phyloP scores from a whole-genome alignment of 1,140 invertebrate species.

The Drosophila cardini region DNA sequence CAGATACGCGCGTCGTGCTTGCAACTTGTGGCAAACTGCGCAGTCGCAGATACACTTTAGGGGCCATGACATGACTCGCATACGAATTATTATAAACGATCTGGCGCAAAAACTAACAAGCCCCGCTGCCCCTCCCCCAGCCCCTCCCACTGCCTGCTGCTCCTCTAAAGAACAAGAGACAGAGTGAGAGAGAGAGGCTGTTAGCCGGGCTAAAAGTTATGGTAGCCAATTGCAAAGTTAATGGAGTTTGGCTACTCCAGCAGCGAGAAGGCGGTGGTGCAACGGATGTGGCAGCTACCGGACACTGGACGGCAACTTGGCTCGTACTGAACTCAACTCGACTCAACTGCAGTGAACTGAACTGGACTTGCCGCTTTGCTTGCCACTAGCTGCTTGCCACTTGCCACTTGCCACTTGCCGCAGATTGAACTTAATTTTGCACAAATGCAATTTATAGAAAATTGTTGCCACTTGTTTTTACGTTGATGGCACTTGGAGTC shows the following conservation, averaged over 20 bases:
- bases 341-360: conserved; percentile 10
- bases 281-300: conserved; percentile 53
- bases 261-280: conserved; percentile 49
- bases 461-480: conserved; percentile 83
- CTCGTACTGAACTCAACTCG: conserved; percentile 17
- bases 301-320: conserved; percentile 13
- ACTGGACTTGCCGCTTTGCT: conserved; percentile 21
- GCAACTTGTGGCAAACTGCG: conserved; percentile 58
- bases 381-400: conserved; percentile 41
- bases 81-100: conserved; percentile 84
- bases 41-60: conserved; percentile 82
- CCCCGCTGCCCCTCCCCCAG: conserved; percentile 6
- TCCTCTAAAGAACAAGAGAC: background rate
- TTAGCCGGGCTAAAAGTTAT: conserved; percentile 69
- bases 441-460: conserved; percentile 83
- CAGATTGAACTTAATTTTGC: conserved; percentile 82
- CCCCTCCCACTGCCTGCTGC: background rate
- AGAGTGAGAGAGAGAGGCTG: conserved; percentile 14
- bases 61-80: conserved; percentile 83
- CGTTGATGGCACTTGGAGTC: conserved; percentile 72
- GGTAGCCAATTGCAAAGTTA: conserved; percentile 83
- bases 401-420: conserved; percentile 43
- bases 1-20: conserved; percentile 72
- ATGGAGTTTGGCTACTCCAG: conserved; percentile 83
- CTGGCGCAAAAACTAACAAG: conserved; percentile 83